These are phyloP conservation scores for Crocidura indochinensis DNA, from an alignment of 2,797 vertebrate genomes.

Conservation along the genomic window DNA sequence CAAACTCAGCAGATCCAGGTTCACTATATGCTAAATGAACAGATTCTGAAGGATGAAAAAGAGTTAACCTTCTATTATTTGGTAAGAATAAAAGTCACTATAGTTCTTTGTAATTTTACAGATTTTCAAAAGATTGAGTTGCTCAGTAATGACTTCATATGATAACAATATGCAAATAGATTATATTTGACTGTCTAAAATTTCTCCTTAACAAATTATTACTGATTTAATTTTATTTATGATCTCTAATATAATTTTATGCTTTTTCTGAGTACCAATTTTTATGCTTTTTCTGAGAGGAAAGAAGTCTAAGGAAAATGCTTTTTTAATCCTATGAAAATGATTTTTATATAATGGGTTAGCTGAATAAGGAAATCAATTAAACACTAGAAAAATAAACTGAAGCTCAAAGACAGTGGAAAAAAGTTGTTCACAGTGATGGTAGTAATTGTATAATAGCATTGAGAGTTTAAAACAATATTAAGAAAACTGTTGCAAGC, in stretches of 20 bases:
- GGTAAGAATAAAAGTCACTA: slow-evolving; percentile 82
- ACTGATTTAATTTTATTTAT: slow-evolving; percentile 5
- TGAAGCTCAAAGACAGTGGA: no score
- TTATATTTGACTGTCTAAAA: slow-evolving; percentile 7
- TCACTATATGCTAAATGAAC: slow-evolving; percentile 85
- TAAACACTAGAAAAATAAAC: not conserved
- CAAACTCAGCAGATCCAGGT: slow-evolving; percentile 67
- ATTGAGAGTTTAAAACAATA: no score
- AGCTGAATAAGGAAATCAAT: not conserved
- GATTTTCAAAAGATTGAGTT: not conserved
- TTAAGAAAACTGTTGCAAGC: no score
- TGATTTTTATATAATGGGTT: not conserved
- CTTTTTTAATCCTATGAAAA: no score
- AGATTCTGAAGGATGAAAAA: slow-evolving; percentile 80
- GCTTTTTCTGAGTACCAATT: not conserved
- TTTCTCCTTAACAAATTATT: slow-evolving; percentile 17
- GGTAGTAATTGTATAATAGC: no score
- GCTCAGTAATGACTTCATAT: slow-evolving; percentile 8
- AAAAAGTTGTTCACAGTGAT: no score
- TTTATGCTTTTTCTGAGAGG: no score
- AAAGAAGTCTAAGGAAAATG: not conserved
- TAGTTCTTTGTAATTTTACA: not conserved
- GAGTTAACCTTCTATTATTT: slow-evolving; percentile 87
- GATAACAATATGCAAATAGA: not conserved
- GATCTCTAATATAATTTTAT: not conserved